Conservation (phyloP, 92 coral and sea anemone genomes). For the Epizoanthus stellaris region DNA sequence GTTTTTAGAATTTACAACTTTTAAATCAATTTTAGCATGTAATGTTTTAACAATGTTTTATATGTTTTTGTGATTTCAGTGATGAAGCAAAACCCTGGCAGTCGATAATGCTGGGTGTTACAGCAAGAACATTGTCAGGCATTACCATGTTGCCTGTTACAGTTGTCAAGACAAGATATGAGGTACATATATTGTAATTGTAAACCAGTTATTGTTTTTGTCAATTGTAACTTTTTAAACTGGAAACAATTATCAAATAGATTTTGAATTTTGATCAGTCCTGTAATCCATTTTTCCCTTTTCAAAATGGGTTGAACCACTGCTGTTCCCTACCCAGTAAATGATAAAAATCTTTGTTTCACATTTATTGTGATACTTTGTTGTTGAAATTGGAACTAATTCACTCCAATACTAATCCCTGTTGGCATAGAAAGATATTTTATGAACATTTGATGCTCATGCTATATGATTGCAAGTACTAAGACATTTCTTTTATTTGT, state of each 20-base stretch:
- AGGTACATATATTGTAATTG: constrained; percentile 65
- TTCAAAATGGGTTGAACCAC: background rate
- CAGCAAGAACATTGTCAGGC: constrained; percentile 88
- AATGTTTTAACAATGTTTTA: background rate
- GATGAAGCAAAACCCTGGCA: constrained; percentile 73
- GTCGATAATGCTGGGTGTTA: constrained; percentile 78
- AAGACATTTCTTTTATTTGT: constrained; percentile 3
- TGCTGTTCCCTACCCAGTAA: background rate
- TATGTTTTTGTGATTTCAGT: constrained; percentile 19
- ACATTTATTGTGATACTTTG: background rate
- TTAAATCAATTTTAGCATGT: too few relatives aligned
- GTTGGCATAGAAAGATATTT: too few relatives aligned
- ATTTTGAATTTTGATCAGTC: background rate
- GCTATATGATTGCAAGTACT: background rate
- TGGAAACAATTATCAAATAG: background rate
- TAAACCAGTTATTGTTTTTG: background rate
- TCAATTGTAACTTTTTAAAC: too few relatives aligned
- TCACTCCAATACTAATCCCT: too few relatives aligned
- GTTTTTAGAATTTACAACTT: background rate
- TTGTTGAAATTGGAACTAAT: background rate
- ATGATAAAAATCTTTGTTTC: background rate
- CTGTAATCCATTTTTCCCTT: background rate
- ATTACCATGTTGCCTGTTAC: constrained; percentile 84
- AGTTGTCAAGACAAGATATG: constrained; percentile 92
- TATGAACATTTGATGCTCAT: too few relatives aligned